These are phyloP conservation scores for Mylabris phalerata DNA, from an alignment of 1,140 invertebrate species.

Conservation along the genomic window DNA sequence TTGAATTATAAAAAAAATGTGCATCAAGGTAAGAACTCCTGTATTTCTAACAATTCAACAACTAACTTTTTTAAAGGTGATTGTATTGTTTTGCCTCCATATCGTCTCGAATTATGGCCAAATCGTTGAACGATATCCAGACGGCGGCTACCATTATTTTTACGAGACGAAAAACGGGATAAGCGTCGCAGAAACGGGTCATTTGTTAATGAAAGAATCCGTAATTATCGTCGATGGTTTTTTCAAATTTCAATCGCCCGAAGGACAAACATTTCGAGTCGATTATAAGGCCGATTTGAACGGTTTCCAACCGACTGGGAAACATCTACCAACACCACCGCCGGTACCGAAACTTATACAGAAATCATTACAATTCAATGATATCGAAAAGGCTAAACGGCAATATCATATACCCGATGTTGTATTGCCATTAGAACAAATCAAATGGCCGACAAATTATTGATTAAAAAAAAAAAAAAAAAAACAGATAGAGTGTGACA, in stretches of 20 bases:
- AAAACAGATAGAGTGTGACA: conserved; percentile 22
- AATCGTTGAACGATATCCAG: conserved; percentile 11
- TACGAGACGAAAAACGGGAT: conserved; percentile 59
- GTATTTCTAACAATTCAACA: no score
- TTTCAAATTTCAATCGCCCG: conserved; percentile 38
- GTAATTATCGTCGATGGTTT: conserved; percentile 29
- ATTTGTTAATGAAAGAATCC: not conserved
- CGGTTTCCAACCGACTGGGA: conserved; percentile 53
- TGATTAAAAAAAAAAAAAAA: not conserved
- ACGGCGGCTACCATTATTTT: conserved; percentile 47
- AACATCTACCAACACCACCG: conserved; percentile 49
- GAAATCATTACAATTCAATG: conserved; percentile 44
- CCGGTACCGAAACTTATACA: conserved; percentile 51
- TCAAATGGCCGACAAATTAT: not conserved
- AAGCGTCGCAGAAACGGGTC: conserved; percentile 40
- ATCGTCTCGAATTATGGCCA: no score
- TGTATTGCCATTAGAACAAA: not conserved
- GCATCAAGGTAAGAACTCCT: no score
- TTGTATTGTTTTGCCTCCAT: no score
- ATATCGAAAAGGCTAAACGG: conserved; percentile 10
- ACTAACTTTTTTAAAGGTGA: no score
- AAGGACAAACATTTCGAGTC: conserved; percentile 34
- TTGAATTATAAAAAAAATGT: no score
- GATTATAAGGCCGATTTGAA: conserved; percentile 58
- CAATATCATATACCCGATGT: conserved; percentile 1